Evolutionary conservation across 2,888 invertebrate genomes (phyloP).

Genomic region (Ctena decussata): DNA sequence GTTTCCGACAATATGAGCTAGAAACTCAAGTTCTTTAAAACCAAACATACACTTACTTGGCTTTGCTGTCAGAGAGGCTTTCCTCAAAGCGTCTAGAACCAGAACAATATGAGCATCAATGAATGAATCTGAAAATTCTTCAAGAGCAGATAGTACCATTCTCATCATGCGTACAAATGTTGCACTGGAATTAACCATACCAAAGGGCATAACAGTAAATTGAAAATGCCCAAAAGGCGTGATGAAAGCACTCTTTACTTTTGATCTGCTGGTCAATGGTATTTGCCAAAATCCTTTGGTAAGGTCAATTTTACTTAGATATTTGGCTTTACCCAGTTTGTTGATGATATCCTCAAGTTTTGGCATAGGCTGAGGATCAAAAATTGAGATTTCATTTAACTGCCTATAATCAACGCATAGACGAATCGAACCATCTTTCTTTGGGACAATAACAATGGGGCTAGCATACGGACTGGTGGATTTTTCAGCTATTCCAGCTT

Average conservation of each 20-base stretch:
- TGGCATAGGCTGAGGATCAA: conserved; percentile 32
- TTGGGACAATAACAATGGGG: conserved; percentile 22
- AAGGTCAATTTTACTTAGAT: conserved; percentile 32
- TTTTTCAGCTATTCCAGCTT: conserved; percentile 21
- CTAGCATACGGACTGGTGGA: conserved; percentile 26
- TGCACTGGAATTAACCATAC: background rate
- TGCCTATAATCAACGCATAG: conserved; percentile 50
- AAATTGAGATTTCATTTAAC: conserved; percentile 30
- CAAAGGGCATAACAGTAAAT: background rate
- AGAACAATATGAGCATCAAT: background rate
- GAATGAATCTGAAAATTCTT: background rate
- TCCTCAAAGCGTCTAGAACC: background rate
- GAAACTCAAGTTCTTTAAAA: conserved; percentile 13
- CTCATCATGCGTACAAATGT: background rate
- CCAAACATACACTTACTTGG: conserved; percentile 32
- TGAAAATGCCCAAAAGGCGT: background rate
- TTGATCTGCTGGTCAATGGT: background rate
- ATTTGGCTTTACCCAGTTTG: conserved; percentile 13
- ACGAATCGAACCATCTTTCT: conserved; percentile 6
- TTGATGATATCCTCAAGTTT: conserved; percentile 21
- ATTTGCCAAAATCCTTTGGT: conserved; percentile 46
- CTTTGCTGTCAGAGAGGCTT: conserved; percentile 14
- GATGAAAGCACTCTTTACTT: background rate
- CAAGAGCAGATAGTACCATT: background rate
- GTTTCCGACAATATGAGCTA: conserved; percentile 27